Evolutionary conservation across 1,140 invertebrate genomes (phyloP).

Genomic region (Berghia stephanieae): DNA sequence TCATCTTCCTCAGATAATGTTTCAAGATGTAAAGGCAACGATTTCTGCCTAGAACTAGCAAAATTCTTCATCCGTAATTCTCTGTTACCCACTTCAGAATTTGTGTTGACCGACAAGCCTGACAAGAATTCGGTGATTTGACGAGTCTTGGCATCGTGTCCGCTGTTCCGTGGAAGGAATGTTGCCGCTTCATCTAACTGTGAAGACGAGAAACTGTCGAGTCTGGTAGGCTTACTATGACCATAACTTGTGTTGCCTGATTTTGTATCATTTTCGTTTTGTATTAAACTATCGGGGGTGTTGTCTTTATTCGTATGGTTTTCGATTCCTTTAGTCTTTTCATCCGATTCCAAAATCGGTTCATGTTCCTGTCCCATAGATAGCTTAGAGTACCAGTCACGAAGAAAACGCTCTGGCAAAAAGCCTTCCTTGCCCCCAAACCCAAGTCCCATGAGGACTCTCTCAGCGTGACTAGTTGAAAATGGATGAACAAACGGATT

Average conservation of each 20-base stretch:
- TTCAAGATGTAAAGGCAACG: slow-evolving; percentile 56
- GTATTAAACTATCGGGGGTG: not conserved
- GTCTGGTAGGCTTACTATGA: not conserved
- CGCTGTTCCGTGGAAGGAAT: not conserved
- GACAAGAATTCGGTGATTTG: slow-evolving; percentile 31
- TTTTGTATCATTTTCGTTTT: not conserved
- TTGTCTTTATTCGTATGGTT: not conserved
- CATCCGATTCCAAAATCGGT: too few species aligned
- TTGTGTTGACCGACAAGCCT: slow-evolving; percentile 8
- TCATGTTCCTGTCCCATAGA: slow-evolving; percentile 41
- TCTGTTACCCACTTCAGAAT: not conserved
- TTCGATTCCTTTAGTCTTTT: too few species aligned
- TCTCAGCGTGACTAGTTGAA: slow-evolving; percentile 40
- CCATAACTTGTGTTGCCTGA: not conserved
- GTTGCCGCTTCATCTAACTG: not conserved
- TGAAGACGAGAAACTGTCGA: not conserved
- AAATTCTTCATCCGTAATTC: slow-evolving; percentile 45
- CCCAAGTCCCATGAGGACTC: slow-evolving; percentile 53
- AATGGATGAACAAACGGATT: not conserved
- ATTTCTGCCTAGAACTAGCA: slow-evolving; percentile 50
- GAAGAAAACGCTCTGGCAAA: slow-evolving; percentile 57
- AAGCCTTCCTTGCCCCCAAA: slow-evolving; percentile 48
- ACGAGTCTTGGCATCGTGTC: not conserved
- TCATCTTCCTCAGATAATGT: slow-evolving; percentile 59
- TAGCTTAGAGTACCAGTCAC: slow-evolving; percentile 57